Conservation (phyloP, 2,888 invertebrate species). For the Habrosyne pyritoides region DNA sequence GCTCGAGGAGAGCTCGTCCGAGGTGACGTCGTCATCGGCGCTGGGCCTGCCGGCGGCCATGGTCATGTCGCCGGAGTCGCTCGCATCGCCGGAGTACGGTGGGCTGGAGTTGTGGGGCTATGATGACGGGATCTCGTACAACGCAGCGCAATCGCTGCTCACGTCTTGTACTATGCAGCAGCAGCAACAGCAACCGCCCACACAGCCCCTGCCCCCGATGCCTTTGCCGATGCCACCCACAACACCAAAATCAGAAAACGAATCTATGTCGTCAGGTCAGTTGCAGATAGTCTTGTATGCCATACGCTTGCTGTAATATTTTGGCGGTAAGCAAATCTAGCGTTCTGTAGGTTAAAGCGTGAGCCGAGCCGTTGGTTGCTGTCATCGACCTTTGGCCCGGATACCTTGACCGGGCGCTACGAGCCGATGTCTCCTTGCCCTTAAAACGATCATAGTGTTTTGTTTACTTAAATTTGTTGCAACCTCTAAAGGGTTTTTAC, state of each 20-base stretch:
- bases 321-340: slow-evolving; percentile 12
- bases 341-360: slow-evolving; percentile 38
- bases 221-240: slow-evolving; percentile 78
- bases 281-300: slow-evolving; percentile 12
- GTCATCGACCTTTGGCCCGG: slow-evolving; percentile 83
- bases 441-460: slow-evolving; percentile 64
- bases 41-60: slow-evolving; percentile 88
- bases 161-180: slow-evolving; percentile 79
- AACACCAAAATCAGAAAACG: slow-evolving; percentile 81
- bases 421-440: slow-evolving; percentile 71
- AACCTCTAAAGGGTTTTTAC: slow-evolving; percentile 10
- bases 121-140: slow-evolving; percentile 80
- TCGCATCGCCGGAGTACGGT: slow-evolving; percentile 90
- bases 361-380: slow-evolving; percentile 48
- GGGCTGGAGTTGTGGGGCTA: slow-evolving; percentile 93
- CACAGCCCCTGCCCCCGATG: slow-evolving; percentile 82
- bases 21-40: slow-evolving; percentile 90
- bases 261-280: slow-evolving; percentile 82
- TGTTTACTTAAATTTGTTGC: slow-evolving; percentile 64
- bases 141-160: slow-evolving; percentile 72
- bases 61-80: slow-evolving; percentile 90
- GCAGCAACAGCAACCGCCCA: slow-evolving; percentile 76
- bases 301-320: neutral
- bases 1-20: slow-evolving; percentile 89
- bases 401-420: slow-evolving; percentile 80